Base-by-base conservation (phyloP, 1,140 invertebrate genomes). In the Drosophila littoralis region DNA sequence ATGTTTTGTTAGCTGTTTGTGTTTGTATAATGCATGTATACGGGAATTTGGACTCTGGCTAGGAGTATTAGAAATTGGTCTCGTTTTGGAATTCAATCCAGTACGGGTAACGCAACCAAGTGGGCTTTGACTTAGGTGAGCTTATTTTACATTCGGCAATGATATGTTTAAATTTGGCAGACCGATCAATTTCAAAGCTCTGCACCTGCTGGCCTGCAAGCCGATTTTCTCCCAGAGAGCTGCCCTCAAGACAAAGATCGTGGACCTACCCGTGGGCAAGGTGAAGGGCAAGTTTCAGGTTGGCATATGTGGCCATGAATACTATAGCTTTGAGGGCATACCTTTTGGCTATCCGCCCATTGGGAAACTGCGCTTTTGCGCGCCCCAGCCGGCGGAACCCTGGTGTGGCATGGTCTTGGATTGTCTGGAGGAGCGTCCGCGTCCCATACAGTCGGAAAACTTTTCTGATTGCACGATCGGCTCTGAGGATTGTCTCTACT, bases 311-410 rank as follows among this genome's bases (percentile, higher is more conserved):
- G 85, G 83, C 0, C 58, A 80, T 59, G 22, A 45, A 0, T 93
- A 81, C 61, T 91, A 85, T 43, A 92, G 91, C 40, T 93, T 93
- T 33, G 77, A 93, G 71, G 94, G 94, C 7, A 95, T 96, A 70
- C 95, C 96, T 0, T 96, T 93, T 86, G 95, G 94, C 3, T 93
- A 94, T 74, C 95, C 95, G 1, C 96, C 95, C 0, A 40, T 95
- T 7, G 94, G 94, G 3, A 82, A 94, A 1, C 79, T 95, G 0
- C 92, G 95, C 1, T 96, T 95, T 77, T 88, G 94, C 88, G 94
- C 93, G 7, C 92, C 95, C 0, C 74, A 86, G 33, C 93, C 92
- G 8, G 93, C 94, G 2, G 91, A 93, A 38, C 85, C 93, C 17
- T 95, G 95, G 93, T 91, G 75, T 8, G 92, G 77, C 1, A 36